phyloP scores from a whole-genome alignment of 2,888 invertebrate species.

The Leptopterna dolabrata region DNA sequence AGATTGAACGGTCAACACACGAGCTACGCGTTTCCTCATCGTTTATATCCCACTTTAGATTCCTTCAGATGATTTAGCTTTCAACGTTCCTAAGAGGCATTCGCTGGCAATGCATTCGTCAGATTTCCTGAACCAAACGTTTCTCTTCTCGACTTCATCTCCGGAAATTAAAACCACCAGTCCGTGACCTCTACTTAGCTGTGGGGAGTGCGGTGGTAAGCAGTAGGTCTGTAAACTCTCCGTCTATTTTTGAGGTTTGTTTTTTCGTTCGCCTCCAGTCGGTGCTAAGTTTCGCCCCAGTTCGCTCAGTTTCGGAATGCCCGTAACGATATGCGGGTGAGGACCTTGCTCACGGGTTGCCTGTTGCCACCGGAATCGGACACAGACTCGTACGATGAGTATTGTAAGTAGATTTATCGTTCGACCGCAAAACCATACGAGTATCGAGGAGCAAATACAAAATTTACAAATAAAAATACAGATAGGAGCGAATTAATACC shows the following conservation, averaged over 20 bases:
- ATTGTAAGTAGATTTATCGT: not conserved
- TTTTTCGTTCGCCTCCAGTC: not conserved
- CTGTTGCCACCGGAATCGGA: constrained; percentile 30
- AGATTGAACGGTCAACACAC: not conserved
- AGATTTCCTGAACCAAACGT: not conserved
- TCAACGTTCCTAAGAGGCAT: not conserved
- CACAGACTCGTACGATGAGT: constrained; percentile 13
- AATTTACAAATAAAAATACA: too few relatives aligned
- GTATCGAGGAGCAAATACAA: too few relatives aligned
- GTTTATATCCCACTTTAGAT: not conserved
- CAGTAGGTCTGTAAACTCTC: not conserved
- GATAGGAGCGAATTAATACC: too few relatives aligned
- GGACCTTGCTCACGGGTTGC: constrained; percentile 1
- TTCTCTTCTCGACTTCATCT: not conserved
- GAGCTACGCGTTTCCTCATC: not conserved
- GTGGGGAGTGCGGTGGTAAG: not conserved
- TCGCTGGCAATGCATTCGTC: not conserved
- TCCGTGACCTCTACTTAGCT: constrained; percentile 7
- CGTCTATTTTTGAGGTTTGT: not conserved
- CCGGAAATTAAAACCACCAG: not conserved
- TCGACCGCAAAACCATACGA: not conserved
- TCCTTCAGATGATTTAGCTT: not conserved
- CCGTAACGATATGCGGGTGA: constrained; percentile 15
- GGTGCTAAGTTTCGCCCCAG: not conserved
- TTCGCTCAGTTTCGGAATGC: not conserved